Percentiles rank a stretch among this genome's conserved stretches.
Conservation (phyloP, 2,797 vertebrate species). For the Dromococcyx pavoninus region DNA sequence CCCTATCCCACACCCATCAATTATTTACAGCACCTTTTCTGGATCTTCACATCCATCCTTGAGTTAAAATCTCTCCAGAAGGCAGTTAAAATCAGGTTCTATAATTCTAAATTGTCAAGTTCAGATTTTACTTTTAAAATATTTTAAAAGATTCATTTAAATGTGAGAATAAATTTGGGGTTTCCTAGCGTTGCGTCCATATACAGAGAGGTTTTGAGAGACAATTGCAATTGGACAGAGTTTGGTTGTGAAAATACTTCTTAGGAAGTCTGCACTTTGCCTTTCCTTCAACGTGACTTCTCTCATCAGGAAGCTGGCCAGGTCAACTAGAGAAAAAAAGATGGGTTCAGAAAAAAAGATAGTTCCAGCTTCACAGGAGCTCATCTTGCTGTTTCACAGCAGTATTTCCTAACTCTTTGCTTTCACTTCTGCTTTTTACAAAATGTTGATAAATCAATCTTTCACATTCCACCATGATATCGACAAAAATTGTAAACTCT, state of each 20-base stretch:
- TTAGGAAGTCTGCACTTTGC: background rate
- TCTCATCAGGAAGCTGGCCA: background rate
- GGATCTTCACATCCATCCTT: background rate
- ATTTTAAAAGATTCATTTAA: background rate
- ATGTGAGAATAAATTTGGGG: background rate
- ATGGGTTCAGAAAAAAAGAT: background rate
- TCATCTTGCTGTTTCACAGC: background rate
- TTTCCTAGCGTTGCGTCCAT: background rate
- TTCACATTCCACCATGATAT: background rate
- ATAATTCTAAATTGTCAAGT: background rate
- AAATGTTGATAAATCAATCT: background rate
- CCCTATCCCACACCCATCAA: conserved; percentile 23
- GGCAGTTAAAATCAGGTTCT: background rate
- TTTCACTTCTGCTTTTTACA: background rate
- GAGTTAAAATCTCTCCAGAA: background rate
- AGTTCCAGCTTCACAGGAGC: background rate
- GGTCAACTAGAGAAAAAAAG: background rate
- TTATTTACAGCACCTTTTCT: conserved; percentile 25
- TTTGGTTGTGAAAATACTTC: background rate
- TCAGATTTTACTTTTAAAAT: background rate
- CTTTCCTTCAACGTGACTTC: background rate
- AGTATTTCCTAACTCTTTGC: background rate
- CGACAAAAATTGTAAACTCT: background rate
- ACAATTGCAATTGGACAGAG: background rate
- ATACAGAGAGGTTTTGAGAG: background rate